A percentile compares a stretch with the other conserved stretches of the same genome.
phyloP scores from a whole-genome alignment of 2,888 invertebrate genomes.

The Cataglyphis cursor region DNA sequence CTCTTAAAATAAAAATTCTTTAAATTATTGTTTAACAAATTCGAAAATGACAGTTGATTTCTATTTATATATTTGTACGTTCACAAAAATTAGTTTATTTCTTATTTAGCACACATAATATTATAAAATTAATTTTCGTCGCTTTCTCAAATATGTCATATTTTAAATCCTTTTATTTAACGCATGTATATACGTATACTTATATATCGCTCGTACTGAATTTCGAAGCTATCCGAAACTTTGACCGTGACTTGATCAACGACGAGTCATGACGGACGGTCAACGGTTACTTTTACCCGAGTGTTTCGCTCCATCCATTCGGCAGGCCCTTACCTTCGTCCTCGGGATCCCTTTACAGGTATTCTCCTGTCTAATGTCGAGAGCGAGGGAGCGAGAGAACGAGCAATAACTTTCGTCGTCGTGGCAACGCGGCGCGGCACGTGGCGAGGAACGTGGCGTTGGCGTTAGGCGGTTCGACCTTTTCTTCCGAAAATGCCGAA shows the following conservation, averaged over 20 bases:
- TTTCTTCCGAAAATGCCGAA: constrained; percentile 39
- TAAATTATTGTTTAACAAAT: neutral
- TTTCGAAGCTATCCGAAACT: neutral
- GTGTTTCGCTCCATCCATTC: neutral
- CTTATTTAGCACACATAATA: neutral
- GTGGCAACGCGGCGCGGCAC: constrained; percentile 75
- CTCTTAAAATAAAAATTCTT: neutral
- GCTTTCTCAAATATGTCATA: neutral
- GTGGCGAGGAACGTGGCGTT: constrained; percentile 47
- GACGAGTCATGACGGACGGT: neutral
- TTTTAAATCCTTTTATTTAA: neutral
- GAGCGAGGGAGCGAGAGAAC: neutral
- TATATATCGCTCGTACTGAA: neutral
- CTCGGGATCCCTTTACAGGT: neutral
- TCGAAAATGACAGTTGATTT: neutral
- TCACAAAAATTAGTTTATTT: neutral
- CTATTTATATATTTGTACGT: neutral
- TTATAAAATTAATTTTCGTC: neutral
- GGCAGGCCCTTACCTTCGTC: neutral
- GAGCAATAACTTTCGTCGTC: constrained; percentile 65
- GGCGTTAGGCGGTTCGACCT: constrained; percentile 19
- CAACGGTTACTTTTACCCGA: neutral
- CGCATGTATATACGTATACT: neutral
- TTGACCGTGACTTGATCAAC: neutral
- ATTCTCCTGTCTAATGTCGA: neutral